Evolutionary conservation across 2,113 vertebrate genomes (phyloP), one percentile per base, ranked within the genome.

Genomic region (Stigmatopora argus): DNA sequence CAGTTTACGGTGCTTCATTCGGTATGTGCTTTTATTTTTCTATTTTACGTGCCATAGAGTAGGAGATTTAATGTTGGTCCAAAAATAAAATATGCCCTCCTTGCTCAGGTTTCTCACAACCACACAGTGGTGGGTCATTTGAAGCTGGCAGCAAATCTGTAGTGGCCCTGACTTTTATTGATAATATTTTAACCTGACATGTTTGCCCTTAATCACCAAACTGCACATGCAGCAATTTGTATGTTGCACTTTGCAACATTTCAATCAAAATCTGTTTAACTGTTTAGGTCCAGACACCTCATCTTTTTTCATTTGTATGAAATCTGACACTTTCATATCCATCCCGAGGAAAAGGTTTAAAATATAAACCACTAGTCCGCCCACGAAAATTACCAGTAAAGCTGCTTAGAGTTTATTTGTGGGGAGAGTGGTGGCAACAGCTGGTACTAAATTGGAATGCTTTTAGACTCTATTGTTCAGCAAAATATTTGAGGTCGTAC

Each of bases 311-410:
- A 59, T 57, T 1, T 9, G 35, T 62, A 21, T 73, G 34, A 65
- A 73, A 65, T 17, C 9, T 55, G 47, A 65, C 57, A 62, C 8
- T 52, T 21, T 17, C 48, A 38, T 45, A 41, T 48, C 7, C 13
- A 7, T 65, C 69, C 26, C 48, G 34, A 67, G 52, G 13, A 53
- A 44, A 62, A 64, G 47, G 57, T 66, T 59, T 56, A 44, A 70
- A 69, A 70, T 76, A 82, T 41, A n/a, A 79, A 62, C 17, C 69
- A 65, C 10, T 57, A 19, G 69, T 57, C 35, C 41, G 78, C 64
- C 76, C 77, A 77, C 67, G 60, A 77, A 77, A 84, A 78, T 64
- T 70, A 56, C 18, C 55, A 26, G 19, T 41, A 59, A 72, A 64
- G 70, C 56, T 62, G 56, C 60, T 69, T 49, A 23, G 46, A 35